These are phyloP conservation scores for Sylvietta virens DNA, from an alignment of 2,113 vertebrate genomes.

Conservation along the genomic window DNA sequence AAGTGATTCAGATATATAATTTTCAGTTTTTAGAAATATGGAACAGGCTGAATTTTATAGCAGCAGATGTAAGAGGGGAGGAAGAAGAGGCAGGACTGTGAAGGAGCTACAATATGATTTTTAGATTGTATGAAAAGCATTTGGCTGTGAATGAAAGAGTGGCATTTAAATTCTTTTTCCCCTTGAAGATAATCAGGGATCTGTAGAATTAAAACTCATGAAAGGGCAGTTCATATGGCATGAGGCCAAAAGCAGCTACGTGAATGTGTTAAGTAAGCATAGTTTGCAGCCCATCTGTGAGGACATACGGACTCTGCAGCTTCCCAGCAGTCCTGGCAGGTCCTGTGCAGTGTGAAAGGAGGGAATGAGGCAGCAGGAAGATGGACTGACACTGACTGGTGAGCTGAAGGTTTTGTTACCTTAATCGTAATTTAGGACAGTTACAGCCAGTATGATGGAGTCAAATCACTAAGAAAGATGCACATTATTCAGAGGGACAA, in stretches of 20 bases:
- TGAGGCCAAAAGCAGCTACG: background rate
- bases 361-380: background rate
- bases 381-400: background rate
- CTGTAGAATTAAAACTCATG: background rate
- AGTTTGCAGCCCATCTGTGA: background rate
- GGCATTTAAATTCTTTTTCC: background rate
- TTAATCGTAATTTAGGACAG: background rate
- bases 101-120: conserved; percentile 10
- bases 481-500: background rate
- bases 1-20: conserved; percentile 30
- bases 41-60: conserved; percentile 8
- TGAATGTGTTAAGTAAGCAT: background rate
- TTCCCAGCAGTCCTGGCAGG: background rate
- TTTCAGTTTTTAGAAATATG: conserved; percentile 28
- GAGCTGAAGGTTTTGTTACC: background rate
- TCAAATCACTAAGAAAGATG: background rate
- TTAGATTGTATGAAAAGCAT: background rate
- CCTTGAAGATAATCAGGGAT: background rate
- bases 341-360: background rate
- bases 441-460: background rate
- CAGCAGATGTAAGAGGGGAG: conserved; percentile 44
- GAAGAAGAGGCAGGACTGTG: background rate
- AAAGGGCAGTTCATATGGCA: background rate
- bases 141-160: conserved; percentile 15
- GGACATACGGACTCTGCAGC: background rate